Evolutionary conservation across 2,797 vertebrate species (phyloP).

Genomic region (Gephyroberyx darwinii): DNA sequence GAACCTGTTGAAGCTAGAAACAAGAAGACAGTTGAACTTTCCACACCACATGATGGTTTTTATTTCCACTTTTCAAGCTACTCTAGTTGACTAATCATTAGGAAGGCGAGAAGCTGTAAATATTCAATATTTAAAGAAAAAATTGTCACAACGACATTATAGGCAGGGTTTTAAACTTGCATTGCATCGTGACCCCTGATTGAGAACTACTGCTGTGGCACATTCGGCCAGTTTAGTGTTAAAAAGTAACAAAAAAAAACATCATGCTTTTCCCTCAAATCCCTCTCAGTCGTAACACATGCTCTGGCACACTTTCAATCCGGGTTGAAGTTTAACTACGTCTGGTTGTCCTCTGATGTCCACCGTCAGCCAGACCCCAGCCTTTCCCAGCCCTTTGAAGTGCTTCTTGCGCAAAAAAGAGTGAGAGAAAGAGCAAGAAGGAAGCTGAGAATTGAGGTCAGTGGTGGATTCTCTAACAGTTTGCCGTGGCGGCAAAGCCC

Average conservation of each 20-base stretch:
- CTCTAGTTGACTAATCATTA: not conserved
- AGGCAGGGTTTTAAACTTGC: too few relatives aligned
- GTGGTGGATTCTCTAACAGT: constrained; percentile 31
- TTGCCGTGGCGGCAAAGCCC: constrained; percentile 1
- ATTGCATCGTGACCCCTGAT: constrained; percentile 12
- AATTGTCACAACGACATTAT: too few relatives aligned
- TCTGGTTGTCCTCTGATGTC: constrained; percentile 59
- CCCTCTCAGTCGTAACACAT: constrained; percentile 5
- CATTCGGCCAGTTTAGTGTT: constrained; percentile 27
- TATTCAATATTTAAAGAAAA: not conserved
- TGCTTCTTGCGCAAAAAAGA: constrained; percentile 22
- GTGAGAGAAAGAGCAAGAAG: constrained; percentile 20
- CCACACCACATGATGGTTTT: not conserved
- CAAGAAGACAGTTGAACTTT: constrained; percentile 29
- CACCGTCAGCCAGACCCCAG: constrained; percentile 40
- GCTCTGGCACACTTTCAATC: constrained; percentile 35
- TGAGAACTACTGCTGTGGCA: constrained; percentile 1
- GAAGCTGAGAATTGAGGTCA: constrained; percentile 67
- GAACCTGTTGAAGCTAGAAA: constrained; percentile 21
- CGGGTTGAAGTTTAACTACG: constrained; percentile 31
- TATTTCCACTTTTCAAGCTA: constrained; percentile 8
- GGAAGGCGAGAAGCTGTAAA: not conserved
- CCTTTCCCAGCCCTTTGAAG: constrained; percentile 60
- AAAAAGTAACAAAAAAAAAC: constrained; percentile 49
- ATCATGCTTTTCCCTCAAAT: constrained; percentile 31